Evolutionary conservation across 2,888 invertebrate genomes (phyloP).

Genomic region (Tromatobia lineatoria): DNA sequence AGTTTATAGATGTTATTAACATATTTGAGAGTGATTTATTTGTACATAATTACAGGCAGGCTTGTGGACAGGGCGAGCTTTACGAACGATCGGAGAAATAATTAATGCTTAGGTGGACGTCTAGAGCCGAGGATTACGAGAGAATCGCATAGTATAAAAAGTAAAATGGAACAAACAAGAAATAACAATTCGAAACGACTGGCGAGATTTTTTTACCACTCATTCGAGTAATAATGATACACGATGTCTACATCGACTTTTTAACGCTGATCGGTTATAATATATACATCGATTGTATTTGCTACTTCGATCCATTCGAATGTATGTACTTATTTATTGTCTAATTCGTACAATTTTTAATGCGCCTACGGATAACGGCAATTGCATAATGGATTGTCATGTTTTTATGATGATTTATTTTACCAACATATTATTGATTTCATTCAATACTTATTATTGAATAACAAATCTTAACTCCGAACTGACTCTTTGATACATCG

Average conservation of each 20-base stretch:
- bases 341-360: conserved; percentile 58
- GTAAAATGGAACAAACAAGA: conserved; percentile 54
- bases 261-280: conserved; percentile 44
- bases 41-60: conserved; percentile 70
- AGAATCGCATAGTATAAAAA: conserved; percentile 34
- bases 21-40: conserved; percentile 75
- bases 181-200: conserved; percentile 63
- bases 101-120: conserved; percentile 4
- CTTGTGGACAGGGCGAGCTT: conserved; percentile 41
- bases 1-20: conserved; percentile 76
- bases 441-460: conserved; percentile 14
- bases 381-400: conserved; percentile 16
- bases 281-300: conserved; percentile 55
- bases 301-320: conserved; percentile 59
- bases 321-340: conserved; percentile 62
- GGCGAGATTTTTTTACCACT: conserved; percentile 64
- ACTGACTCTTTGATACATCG: conserved; percentile 6
- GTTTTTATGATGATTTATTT: conserved; percentile 7
- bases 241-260: conserved; percentile 56
- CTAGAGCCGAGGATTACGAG: conserved; percentile 18
- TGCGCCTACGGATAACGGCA: conserved; percentile 23
- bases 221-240: conserved; percentile 54
- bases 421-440: background rate
- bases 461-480: background rate
- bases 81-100: conserved; percentile 44